Evolutionary conservation across 2,113 vertebrate species (phyloP).

Genomic region (Otis tarda): DNA sequence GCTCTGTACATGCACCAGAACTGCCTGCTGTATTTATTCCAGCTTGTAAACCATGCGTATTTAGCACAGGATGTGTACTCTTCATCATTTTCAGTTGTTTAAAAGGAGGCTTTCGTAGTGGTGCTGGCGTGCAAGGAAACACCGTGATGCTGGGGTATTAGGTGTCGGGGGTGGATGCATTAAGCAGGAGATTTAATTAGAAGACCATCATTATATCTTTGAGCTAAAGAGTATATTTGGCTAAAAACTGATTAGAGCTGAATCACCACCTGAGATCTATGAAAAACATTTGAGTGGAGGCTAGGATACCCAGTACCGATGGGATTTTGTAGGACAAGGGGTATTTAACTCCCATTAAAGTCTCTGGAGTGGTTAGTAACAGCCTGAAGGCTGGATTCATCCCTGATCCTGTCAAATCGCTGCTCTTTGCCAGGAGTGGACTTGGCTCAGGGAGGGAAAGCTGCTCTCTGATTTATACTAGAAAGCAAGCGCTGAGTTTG

Average conservation of each 20-base stretch:
- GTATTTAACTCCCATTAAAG: constrained; percentile 10
- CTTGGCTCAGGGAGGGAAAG: background rate
- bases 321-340: background rate
- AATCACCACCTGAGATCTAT: background rate
- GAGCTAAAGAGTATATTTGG: background rate
- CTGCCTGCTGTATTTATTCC: constrained; percentile 18
- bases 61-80: constrained; percentile 42
- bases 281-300: background rate
- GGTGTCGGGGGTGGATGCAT: background rate
- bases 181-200: constrained; percentile 1
- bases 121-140: constrained; percentile 6
- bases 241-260: background rate
- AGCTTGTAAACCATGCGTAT: background rate
- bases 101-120: background rate
- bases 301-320: background rate
- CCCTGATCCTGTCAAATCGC: background rate
- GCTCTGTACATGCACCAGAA: background rate
- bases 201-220: background rate
- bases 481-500: background rate
- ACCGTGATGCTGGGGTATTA: background rate
- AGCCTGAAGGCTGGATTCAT: background rate
- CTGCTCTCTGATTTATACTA: background rate
- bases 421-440: background rate
- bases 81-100: constrained; percentile 35
- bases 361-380: background rate